Evolutionary conservation across 1,140 invertebrate species (phyloP), one percentile per base, ranked within the genome.

Genomic region (Zelostemma sp.): DNA sequence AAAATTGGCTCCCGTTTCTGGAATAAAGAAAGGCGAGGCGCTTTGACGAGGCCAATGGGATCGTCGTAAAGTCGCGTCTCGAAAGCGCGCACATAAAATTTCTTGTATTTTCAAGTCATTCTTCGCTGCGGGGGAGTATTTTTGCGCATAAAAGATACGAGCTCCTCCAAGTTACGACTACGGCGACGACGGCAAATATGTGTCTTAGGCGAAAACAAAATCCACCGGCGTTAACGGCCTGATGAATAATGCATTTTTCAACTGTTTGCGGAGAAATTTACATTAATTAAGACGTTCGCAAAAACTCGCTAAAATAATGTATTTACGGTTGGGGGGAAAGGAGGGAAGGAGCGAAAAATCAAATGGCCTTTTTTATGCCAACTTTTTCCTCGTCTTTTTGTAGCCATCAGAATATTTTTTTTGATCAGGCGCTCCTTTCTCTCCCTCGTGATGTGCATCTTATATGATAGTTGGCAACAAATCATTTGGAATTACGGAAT

Each of bases 31-130:
- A 25, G 21, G 21, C 21, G 3, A 25, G 8, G 8, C 21, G 21
- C 8, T 25, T 25, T 25, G 21, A 25, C 21, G 21, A 25, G 21
- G 21, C 21, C 21, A 25, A 25, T 25, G 21, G 59, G 59, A 35
- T 51, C 54, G 53, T 65, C 68, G 31, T 70, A 71, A 71, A 71
- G 63, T 71, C 48, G 43, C 56, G 43, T 53, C 62, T 66, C 54
- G 63, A 71, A 63, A 71, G 62, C 63, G 67, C 58, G 46, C 58
- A 64, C 56, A 67, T 71, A 67, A 72, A 72, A 72, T 35, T 35
- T 6, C 60, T 67, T 46, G 56, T 50, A 43, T 50, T 72, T 72
- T 63, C 59, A 61, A 56, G 63, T 72, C 63, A 67, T 72, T 67
- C 63, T 60, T 59, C 63, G 63, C 68, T 53, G 63, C 68, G 63